Percentiles rank a stretch among this genome's conserved stretches.
These are phyloP conservation scores for Maccullochella peelii DNA, from an alignment of 2,113 vertebrate genomes.

Conservation along the genomic window DNA sequence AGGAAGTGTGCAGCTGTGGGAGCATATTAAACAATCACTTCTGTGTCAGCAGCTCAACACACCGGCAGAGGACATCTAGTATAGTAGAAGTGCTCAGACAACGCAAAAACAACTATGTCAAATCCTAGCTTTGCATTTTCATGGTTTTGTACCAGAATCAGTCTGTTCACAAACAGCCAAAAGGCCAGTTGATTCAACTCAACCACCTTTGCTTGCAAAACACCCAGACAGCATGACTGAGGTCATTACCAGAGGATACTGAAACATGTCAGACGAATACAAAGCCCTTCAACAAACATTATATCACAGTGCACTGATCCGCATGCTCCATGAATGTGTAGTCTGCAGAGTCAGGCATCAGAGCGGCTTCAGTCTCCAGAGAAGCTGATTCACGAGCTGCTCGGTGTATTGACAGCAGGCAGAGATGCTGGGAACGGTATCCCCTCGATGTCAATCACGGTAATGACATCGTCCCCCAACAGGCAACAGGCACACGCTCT, in stretches of 20 bases:
- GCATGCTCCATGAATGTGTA: slow-evolving; percentile 29
- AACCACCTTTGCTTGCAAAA: background rate
- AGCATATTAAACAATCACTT: slow-evolving; percentile 74
- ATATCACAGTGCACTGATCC: slow-evolving; percentile 12
- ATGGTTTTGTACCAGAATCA: background rate
- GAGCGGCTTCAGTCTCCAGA: slow-evolving; percentile 45
- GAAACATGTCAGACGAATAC: slow-evolving; percentile 18
- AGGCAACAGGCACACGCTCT: slow-evolving; percentile 6
- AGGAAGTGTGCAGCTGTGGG: slow-evolving; percentile 73
- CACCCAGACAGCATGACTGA: slow-evolving; percentile 3
- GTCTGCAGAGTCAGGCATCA: slow-evolving; percentile 41
- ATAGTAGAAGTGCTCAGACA: slow-evolving; percentile 38
- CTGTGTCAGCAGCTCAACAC: slow-evolving; percentile 73
- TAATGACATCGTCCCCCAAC: slow-evolving; percentile 46
- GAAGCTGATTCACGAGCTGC: slow-evolving; percentile 65
- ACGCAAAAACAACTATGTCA: slow-evolving; percentile 39
- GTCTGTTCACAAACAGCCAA: slow-evolving; percentile 12
- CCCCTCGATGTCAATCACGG: slow-evolving; percentile 59
- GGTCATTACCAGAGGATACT: slow-evolving; percentile 13
- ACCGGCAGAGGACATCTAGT: slow-evolving; percentile 57
- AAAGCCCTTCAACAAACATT: slow-evolving; percentile 38
- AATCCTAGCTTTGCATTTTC: slow-evolving; percentile 17
- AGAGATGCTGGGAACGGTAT: slow-evolving; percentile 36
- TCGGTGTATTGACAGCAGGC: slow-evolving; percentile 48
- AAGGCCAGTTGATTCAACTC: background rate